Evolutionary conservation across 2,797 vertebrate species (phyloP).

Genomic region (Epinephelus awoara): DNA sequence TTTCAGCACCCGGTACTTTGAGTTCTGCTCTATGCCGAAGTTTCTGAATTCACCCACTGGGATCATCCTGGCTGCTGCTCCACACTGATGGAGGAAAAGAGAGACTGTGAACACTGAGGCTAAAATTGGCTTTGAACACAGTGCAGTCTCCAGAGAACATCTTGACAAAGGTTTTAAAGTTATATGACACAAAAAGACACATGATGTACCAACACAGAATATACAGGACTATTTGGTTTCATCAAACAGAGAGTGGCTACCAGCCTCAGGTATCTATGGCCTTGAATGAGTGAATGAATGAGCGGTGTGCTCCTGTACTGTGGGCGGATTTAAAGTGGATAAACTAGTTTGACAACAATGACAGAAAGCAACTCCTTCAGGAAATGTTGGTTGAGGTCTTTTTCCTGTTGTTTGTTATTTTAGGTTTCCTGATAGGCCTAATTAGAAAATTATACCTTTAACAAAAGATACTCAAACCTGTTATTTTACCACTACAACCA

Average conservation of each 20-base stretch:
- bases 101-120: conserved; percentile 32
- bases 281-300: conserved; percentile 8
- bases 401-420: no score
- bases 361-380: neutral
- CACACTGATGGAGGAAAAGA: conserved; percentile 38
- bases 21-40: conserved; percentile 87
- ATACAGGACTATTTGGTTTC: neutral
- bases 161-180: conserved; percentile 49
- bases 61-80: conserved; percentile 88
- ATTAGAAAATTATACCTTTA: neutral
- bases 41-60: conserved; percentile 92
- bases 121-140: conserved; percentile 44
- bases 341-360: conserved; percentile 69
- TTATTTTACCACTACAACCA: neutral
- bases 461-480: neutral
- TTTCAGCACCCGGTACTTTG: conserved; percentile 91
- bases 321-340: conserved; percentile 46
- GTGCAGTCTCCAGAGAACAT: conserved; percentile 38
- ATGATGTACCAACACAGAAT: neutral
- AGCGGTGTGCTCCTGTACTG: neutral
- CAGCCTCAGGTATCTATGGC: neutral
- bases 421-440: no score
- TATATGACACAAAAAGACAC: conserved; percentile 23
- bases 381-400: neutral
- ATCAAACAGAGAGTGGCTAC: neutral